phyloP scores from a whole-genome alignment of 2,888 invertebrate genomes.

The Leptinotarsa haldemani region DNA sequence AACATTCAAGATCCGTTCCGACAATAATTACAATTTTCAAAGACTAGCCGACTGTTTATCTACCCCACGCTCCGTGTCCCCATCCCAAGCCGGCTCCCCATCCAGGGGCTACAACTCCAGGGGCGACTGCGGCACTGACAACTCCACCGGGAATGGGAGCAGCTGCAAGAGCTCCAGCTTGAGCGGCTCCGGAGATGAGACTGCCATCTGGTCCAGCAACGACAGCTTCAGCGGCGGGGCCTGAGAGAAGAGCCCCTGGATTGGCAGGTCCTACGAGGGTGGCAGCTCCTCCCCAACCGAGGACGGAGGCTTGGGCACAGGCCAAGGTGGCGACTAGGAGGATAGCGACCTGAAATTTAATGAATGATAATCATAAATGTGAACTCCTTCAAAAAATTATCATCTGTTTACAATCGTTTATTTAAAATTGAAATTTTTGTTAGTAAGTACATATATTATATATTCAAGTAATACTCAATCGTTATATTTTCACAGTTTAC shows the following conservation, averaged over 20 bases:
- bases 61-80: constrained; percentile 44
- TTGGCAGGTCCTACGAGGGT: constrained; percentile 57
- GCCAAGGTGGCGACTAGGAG: constrained; percentile 53
- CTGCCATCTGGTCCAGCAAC: constrained; percentile 63
- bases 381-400: too few relatives aligned
- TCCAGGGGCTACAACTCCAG: constrained; percentile 52
- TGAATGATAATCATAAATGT: too few relatives aligned
- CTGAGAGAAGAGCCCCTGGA: constrained; percentile 57
- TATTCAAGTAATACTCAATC: too few relatives aligned
- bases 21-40: constrained; percentile 6
- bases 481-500: too few relatives aligned
- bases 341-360: constrained; percentile 43
- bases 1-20: neutral
- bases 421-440: neutral
- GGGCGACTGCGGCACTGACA: constrained; percentile 57
- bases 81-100: constrained; percentile 35
- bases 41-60: constrained; percentile 21
- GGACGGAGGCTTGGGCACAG: constrained; percentile 54
- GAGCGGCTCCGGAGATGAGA: constrained; percentile 65
- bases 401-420: neutral
- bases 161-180: constrained; percentile 63
- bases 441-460: too few relatives aligned
- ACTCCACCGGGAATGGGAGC: constrained; percentile 60
- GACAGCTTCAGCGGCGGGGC: constrained; percentile 56
- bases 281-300: constrained; percentile 51